phyloP scores from a whole-genome alignment of 2,888 invertebrate species.

The Drosophila dives region DNA sequence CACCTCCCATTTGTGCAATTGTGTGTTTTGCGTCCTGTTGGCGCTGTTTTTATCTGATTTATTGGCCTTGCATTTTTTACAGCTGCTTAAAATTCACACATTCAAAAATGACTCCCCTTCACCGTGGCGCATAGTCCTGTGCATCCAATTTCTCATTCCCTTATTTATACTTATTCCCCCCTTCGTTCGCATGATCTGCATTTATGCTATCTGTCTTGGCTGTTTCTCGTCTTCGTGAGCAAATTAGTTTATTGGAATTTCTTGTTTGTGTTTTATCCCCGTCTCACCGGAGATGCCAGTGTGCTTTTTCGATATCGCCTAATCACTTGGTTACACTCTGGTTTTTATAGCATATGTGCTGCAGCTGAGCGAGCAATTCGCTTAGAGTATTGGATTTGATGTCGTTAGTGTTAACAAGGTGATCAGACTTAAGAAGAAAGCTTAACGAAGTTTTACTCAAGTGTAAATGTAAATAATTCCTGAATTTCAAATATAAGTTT shows the following conservation, averaged over 20 bases:
- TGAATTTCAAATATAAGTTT: background rate
- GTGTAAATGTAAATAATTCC: background rate
- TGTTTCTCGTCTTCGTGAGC: conserved; percentile 71
- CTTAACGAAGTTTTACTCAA: background rate
- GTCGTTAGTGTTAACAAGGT: background rate
- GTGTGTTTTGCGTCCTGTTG: conserved; percentile 33
- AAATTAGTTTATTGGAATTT: conserved; percentile 83
- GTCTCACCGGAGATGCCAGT: background rate
- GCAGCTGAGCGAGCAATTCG: conserved; percentile 19
- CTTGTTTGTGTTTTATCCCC: conserved; percentile 65
- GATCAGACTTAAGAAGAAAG: background rate
- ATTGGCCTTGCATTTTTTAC: conserved; percentile 67
- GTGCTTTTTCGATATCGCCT: conserved; percentile 20
- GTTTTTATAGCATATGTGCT: conserved; percentile 53
- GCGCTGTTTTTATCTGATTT: conserved; percentile 72
- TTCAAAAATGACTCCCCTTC: conserved; percentile 38
- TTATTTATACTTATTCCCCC: background rate
- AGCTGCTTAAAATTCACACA: conserved; percentile 78
- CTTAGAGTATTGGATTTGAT: conserved; percentile 3
- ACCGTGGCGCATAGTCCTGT: background rate
- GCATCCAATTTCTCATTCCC: conserved; percentile 1
- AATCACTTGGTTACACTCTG: conserved; percentile 38
- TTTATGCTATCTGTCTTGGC: conserved; percentile 49
- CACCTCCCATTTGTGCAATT: background rate
- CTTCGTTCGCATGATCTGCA: background rate